A percentile compares a stretch with the other conserved stretches of the same genome.
Conservation (phyloP, 2,888 invertebrate genomes). For the Periphyllus acericola region DNA sequence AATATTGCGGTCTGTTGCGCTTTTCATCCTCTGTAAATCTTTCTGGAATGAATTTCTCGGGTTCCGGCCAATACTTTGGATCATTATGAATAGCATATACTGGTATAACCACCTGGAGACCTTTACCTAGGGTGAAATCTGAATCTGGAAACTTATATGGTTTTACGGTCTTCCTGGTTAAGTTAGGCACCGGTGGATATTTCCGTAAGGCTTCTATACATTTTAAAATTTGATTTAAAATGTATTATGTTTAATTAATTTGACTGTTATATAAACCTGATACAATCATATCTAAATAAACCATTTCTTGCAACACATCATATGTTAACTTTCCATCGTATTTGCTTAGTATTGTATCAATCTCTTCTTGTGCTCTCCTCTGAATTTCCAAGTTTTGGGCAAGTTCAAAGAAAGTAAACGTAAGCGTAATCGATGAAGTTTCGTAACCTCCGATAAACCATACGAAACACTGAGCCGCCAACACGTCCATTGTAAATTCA, state of each 20-base stretch:
- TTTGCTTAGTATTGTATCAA: conserved; percentile 67
- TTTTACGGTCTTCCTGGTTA: conserved; percentile 70
- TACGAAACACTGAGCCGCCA: conserved; percentile 69
- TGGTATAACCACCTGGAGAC: conserved; percentile 71
- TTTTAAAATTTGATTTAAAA: not conserved
- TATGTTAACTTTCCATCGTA: conserved; percentile 69
- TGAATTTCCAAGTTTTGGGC: conserved; percentile 70
- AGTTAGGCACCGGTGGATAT: conserved; percentile 71
- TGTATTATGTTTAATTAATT: not conserved
- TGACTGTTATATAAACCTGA: conserved; percentile 67
- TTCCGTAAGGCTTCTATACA: conserved; percentile 71
- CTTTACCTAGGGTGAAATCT: conserved; percentile 70
- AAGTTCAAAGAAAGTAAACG: conserved; percentile 72
- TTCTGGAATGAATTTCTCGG: conserved; percentile 62
- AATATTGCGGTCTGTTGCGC: conserved; percentile 57
- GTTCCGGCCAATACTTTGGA: conserved; percentile 71
- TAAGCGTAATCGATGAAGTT: conserved; percentile 71
- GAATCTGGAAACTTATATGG: conserved; percentile 70
- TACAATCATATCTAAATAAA: conserved; percentile 71
- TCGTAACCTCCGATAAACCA: conserved; percentile 71
- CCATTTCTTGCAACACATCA: conserved; percentile 70
- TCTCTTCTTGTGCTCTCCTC: conserved; percentile 69
- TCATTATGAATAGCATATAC: conserved; percentile 72
- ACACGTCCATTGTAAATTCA: conserved; percentile 69
- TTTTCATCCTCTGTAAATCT: conserved; percentile 61